A percentile compares a stretch with the other conserved stretches of the same genome.
Conservation (phyloP, 1,140 invertebrate genomes). For the Heliothis subflexa region DNA sequence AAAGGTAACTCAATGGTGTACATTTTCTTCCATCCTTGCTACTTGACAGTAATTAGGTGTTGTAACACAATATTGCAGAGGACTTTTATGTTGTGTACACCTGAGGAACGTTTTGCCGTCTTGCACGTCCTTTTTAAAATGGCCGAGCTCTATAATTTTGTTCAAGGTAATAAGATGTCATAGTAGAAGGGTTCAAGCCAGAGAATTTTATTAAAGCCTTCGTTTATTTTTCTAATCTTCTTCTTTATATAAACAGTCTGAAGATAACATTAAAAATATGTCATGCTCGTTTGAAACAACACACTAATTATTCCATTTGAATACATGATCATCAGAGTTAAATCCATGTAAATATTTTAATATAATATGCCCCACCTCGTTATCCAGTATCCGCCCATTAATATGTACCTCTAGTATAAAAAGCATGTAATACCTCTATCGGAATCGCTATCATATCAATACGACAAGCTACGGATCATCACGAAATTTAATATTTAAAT, state of each 20-base stretch:
- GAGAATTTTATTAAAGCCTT: background rate
- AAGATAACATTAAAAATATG: too few species aligned
- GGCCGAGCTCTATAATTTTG: conserved; percentile 16
- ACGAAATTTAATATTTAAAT: conserved; percentile 30
- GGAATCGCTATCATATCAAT: background rate
- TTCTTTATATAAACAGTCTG: too few species aligned
- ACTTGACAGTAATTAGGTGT: conserved; percentile 18
- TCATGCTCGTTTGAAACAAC: too few species aligned
- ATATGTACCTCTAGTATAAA: background rate
- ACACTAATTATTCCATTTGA: too few species aligned
- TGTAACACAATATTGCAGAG: conserved; percentile 26
- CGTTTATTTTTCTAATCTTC: too few species aligned
- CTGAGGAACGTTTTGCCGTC: background rate
- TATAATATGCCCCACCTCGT: too few species aligned
- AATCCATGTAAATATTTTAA: too few species aligned
- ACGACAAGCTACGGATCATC: background rate
- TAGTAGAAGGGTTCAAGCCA: background rate
- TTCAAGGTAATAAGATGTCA: background rate
- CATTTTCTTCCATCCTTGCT: conserved; percentile 9
- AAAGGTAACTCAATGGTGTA: conserved; percentile 5
- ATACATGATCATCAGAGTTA: too few species aligned
- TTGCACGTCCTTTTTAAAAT: conserved; percentile 21
- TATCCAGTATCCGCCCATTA: background rate
- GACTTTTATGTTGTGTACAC: conserved; percentile 15
- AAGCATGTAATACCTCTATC: too few species aligned